A percentile compares a stretch with the other conserved stretches of the same genome.
These are phyloP conservation scores for Pogonomyrmex barbatus DNA, from an alignment of 1,140 invertebrate species.

Conservation along the genomic window DNA sequence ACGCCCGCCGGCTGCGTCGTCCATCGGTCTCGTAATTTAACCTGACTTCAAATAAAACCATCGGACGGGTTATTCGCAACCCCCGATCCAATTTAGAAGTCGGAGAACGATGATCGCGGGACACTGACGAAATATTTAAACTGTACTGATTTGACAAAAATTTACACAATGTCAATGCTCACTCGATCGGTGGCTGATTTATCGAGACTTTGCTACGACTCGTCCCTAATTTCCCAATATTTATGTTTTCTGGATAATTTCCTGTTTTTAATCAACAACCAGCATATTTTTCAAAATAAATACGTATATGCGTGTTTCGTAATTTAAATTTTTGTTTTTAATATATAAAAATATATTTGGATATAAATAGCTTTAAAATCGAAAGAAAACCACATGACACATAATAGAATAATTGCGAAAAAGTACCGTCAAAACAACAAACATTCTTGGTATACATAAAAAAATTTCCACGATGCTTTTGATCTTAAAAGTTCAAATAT, in stretches of 20 bases:
- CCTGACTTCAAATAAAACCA: conserved; percentile 77
- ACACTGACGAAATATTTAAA: conserved; percentile 46
- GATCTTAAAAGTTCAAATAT: conserved; percentile 43
- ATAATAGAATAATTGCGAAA: background rate
- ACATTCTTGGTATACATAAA: background rate
- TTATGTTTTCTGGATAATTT: background rate
- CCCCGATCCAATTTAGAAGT: conserved; percentile 58
- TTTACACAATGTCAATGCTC: background rate
- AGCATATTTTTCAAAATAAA: background rate
- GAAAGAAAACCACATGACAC: background rate
- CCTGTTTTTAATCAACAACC: background rate
- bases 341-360: background rate
- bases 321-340: background rate
- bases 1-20: conserved; percentile 59
- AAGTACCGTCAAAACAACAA: background rate
- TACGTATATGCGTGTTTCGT: too few species aligned
- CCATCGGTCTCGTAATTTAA: conserved; percentile 78
- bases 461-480: background rate
- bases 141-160: conserved; percentile 19
- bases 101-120: conserved; percentile 53
- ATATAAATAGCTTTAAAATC: background rate
- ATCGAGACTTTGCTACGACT: background rate
- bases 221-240: too few species aligned
- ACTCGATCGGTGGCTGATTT: background rate
- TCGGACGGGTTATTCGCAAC: conserved; percentile 70